Evolutionary conservation across 2,797 vertebrate species (phyloP), one percentile per base, ranked within the genome.

Genomic region (Benthosema pterotum): DNA sequence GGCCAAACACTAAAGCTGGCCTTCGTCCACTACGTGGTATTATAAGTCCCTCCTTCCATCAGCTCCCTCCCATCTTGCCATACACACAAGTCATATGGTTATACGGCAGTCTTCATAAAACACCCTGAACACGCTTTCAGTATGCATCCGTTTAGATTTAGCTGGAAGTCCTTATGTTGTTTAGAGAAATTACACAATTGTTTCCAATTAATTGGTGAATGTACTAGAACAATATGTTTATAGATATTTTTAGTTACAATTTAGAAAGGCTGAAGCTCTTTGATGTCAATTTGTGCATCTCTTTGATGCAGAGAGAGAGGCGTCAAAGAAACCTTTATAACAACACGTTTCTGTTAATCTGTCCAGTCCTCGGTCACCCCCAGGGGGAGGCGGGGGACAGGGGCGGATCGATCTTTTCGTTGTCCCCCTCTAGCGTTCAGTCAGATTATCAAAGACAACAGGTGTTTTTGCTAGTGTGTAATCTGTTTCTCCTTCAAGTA

Each of bases 401-500:
- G n/a, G n/a, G n/a, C n/a, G n/a, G n/a, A n/a, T n/a, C n/a, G n/a
- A n/a, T n/a, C n/a, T n/a, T n/a, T n/a, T n/a, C n/a, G n/a, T n/a
- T n/a, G n/a, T n/a, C n/a, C n/a, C n/a, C n/a, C n/a, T n/a, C n/a
- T n/a, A n/a, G n/a, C n/a, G n/a, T n/a, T n/a, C n/a, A n/a, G n/a
- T n/a, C n/a, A n/a, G n/a, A n/a, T 38, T 9, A 38, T 38, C 32
- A 9, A 38, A 38, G 32, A 38, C 32, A 38, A 38, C 32, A 38
- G 32, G 32, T 38, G 32, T 63, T 58, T 17, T 18, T 0, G 43
- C 18, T 61, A 0, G 13, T 5, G 42, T 19, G 28, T 88, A 85
- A 88, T 88, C 80, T 74, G 43, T 79, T 78, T 78, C 66, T 79
- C 63, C 74, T 78, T 82, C 72, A 69, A 16, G 63, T 51, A 7